phyloP scores from a whole-genome alignment of 2,888 invertebrate species.

The Alsophila aescularia region DNA sequence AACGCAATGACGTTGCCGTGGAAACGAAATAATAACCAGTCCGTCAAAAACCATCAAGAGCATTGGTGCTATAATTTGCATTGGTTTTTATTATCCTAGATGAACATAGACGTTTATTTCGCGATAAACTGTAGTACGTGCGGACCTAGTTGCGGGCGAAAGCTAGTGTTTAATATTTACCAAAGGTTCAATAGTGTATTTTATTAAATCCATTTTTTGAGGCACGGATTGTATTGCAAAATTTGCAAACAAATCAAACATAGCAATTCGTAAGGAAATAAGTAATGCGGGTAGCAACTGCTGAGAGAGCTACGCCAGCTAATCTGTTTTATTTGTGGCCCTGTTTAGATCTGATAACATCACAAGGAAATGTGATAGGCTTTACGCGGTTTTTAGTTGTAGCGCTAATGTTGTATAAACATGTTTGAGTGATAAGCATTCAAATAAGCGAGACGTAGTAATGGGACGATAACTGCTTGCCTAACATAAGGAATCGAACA shows the following conservation, averaged over 20 bases:
- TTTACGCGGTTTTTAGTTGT: constrained; percentile 3
- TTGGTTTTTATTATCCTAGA: too few species aligned
- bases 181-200: too few species aligned
- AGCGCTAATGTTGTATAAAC: constrained; percentile 1
- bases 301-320: background rate
- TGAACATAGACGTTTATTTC: too few species aligned
- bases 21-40: too few species aligned
- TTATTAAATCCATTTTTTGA: too few species aligned
- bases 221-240: too few species aligned
- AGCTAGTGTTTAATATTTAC: too few species aligned
- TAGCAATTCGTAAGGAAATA: background rate
- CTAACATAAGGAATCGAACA: background rate
- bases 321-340: background rate
- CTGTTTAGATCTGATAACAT: constrained; percentile 1
- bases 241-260: background rate
- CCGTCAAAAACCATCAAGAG: too few species aligned
- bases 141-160: too few species aligned
- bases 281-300: background rate
- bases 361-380: constrained; percentile 7
- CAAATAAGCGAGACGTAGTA: background rate
- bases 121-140: too few species aligned
- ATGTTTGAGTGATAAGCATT: constrained; percentile 14
- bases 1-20: too few species aligned
- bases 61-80: too few species aligned
- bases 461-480: background rate